These are phyloP conservation scores for Zaprionus taronus DNA, from an alignment of 1,140 invertebrate genomes.

Conservation along the genomic window DNA sequence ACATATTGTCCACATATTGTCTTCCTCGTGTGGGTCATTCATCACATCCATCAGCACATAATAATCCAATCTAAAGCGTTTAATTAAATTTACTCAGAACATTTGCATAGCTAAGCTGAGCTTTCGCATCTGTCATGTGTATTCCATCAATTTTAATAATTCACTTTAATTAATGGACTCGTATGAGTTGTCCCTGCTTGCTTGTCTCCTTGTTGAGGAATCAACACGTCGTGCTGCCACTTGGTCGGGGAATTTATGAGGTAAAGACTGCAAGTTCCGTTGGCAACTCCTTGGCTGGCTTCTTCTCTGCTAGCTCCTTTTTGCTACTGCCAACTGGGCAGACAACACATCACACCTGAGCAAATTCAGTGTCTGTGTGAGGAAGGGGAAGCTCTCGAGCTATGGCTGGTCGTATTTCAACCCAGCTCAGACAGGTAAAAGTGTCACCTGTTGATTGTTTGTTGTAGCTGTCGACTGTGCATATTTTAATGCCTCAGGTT, in stretches of 20 bases:
- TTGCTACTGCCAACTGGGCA: slow-evolving; percentile 23
- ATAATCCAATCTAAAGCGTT: slow-evolving; percentile 35
- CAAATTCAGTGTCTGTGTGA: slow-evolving; percentile 26
- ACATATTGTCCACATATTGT: background rate
- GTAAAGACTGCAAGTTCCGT: background rate
- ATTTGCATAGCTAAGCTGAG: slow-evolving; percentile 28
- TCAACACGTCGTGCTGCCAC: slow-evolving; percentile 11
- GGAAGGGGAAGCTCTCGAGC: background rate
- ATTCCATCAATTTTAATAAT: slow-evolving; percentile 61
- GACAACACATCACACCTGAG: slow-evolving; percentile 19
- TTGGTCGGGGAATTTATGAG: background rate
- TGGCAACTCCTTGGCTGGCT: background rate
- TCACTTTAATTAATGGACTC: slow-evolving; percentile 53
- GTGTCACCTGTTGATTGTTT: slow-evolving; percentile 54
- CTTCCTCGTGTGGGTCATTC: slow-evolving; percentile 12
- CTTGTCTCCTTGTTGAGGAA: slow-evolving; percentile 6
- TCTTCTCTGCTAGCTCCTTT: slow-evolving; percentile 32
- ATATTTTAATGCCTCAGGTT: slow-evolving; percentile 34
- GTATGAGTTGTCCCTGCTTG: slow-evolving; percentile 11
- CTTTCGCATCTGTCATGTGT: slow-evolving; percentile 16
- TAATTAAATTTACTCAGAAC: slow-evolving; percentile 34
- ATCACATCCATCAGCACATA: slow-evolving; percentile 18
- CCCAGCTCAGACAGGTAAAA: slow-evolving; percentile 18
- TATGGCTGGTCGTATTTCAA: slow-evolving; percentile 29
- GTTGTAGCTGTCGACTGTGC: slow-evolving; percentile 22